phyloP scores from a whole-genome alignment of 2,888 invertebrate species.

The Caenorhabditis macrosperma region DNA sequence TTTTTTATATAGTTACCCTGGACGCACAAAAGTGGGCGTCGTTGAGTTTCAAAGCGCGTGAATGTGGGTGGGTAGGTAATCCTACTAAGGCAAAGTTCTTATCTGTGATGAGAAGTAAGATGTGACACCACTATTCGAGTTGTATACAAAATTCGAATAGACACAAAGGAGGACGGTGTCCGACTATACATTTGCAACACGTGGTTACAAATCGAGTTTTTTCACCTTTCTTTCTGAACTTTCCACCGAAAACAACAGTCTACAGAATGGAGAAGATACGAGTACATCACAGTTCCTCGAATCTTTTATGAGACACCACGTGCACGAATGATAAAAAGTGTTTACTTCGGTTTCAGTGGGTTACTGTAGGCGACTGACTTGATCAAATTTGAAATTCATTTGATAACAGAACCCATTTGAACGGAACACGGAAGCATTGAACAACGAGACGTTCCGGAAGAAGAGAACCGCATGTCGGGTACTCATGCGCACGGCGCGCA shows the following conservation, averaged over 20 bases:
- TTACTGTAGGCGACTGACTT: no score
- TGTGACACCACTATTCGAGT: slow-evolving; percentile 2
- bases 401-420: no score
- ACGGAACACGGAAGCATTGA: no score
- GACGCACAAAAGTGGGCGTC: not conserved
- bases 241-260: not conserved
- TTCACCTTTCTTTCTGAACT: no score
- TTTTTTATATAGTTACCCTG: not conserved
- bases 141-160: slow-evolving; percentile 2
- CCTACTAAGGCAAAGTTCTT: slow-evolving; percentile 22
- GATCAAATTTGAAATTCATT: no score
- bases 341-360: no score
- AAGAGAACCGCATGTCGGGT: not conserved
- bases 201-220: slow-evolving; percentile 25
- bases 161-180: not conserved
- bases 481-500: not conserved
- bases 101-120: slow-evolving; percentile 1
- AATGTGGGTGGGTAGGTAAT: slow-evolving; percentile 22
- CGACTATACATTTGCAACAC: slow-evolving; percentile 10
- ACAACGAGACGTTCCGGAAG: not conserved
- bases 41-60: slow-evolving; percentile 7
- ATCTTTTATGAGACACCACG: no score
- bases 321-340: no score
- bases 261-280: no score
- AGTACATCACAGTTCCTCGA: no score